phyloP scores from a whole-genome alignment of 2,113 vertebrate species.

The Oryzias melastigma region DNA sequence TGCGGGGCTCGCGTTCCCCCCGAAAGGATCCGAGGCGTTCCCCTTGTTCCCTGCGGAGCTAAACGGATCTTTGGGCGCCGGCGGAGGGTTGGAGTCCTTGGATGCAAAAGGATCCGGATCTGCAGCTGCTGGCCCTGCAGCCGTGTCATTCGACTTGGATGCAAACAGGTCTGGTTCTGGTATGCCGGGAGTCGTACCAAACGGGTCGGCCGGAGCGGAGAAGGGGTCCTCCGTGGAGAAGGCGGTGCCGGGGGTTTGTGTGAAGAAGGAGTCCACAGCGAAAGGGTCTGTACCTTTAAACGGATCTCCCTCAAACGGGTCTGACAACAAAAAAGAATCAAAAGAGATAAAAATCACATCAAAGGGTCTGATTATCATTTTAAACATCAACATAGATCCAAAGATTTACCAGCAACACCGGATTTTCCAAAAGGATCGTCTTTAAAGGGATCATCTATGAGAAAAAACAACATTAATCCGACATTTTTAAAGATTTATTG shows the following conservation, averaged over 20 bases:
- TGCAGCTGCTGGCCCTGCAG: constrained; percentile 17
- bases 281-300: constrained; percentile 98
- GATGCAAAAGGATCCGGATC: constrained; percentile 52
- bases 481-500: neutral
- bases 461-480: neutral
- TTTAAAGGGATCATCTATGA: constrained; percentile 91
- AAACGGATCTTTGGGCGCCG: constrained; percentile 63
- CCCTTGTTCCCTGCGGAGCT: constrained; percentile 26
- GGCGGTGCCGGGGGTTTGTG: constrained; percentile 78
- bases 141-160: constrained; percentile 35
- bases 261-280: constrained; percentile 91
- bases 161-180: constrained; percentile 68
- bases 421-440: constrained; percentile 96
- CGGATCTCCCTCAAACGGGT: constrained; percentile 94
- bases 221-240: constrained; percentile 83
- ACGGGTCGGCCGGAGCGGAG: constrained; percentile 68
- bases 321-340: constrained; percentile 56
- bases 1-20: constrained; percentile 39
- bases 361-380: neutral
- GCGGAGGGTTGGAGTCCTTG: constrained; percentile 29
- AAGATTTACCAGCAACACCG: constrained; percentile 77
- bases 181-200: constrained; percentile 55
- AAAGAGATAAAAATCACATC: neutral
- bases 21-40: constrained; percentile 43
- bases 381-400: neutral